phyloP scores from a whole-genome alignment of 2,797 vertebrate species.

The Loris lydekkerianus region DNA sequence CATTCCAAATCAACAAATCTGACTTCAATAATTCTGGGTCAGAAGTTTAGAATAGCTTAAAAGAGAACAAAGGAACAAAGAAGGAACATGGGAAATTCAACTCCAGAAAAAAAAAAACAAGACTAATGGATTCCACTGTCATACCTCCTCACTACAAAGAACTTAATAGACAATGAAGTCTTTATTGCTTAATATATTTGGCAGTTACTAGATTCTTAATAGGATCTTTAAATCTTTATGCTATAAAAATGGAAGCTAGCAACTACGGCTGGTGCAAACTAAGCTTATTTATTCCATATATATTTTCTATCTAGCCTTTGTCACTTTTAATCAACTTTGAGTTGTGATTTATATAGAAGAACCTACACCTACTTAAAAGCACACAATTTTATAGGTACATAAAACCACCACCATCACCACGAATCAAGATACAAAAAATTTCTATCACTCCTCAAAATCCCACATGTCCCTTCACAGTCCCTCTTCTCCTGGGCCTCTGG shows the following conservation, averaged over 20 bases:
- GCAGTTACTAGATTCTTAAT: not conserved
- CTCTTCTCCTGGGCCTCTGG: not conserved
- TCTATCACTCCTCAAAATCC: not conserved
- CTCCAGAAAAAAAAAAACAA: conserved; percentile 10
- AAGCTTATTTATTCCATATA: not conserved
- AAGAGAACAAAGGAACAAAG: conserved; percentile 30
- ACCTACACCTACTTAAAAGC: not conserved
- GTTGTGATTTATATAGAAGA: not conserved
- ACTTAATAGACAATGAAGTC: not conserved
- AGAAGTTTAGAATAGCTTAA: not conserved
- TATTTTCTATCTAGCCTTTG: not conserved
- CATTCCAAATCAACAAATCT: not conserved
- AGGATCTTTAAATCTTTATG: not conserved
- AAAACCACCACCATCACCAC: not conserved
- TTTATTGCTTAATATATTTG: conserved; percentile 8
- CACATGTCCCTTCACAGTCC: not conserved
- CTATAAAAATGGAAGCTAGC: conserved; percentile 8
- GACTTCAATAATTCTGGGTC: not conserved
- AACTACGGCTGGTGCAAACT: not conserved
- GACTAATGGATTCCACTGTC: not conserved
- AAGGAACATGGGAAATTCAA: conserved; percentile 13
- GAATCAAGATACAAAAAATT: not conserved
- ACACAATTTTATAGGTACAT: not conserved
- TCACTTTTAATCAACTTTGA: not conserved
- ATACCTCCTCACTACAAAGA: not conserved